Base-by-base conservation (phyloP, 2,888 invertebrate genomes). In the Coenonympha arcania region DNA sequence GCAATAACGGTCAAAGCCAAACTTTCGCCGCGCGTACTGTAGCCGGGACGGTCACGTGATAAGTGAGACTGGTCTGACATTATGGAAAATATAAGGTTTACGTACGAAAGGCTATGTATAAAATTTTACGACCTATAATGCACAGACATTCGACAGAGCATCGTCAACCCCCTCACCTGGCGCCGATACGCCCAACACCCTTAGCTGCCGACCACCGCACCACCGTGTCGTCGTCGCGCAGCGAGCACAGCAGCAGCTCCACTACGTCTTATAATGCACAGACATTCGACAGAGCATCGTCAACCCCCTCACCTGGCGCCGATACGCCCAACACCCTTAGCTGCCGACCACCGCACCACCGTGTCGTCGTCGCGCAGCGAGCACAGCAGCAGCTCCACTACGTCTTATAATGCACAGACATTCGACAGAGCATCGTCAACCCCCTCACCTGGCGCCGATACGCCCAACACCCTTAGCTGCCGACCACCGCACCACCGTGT, bases 391-490 rank as follows among this genome's bases (percentile, higher is more conserved):
- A 95, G 91, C 71, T 97, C 97, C 56, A 98, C 92, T 20, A 98
- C 92, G 64, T 96, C 95, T 78, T 98, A 97, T 9, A 97, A 78
- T 65, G 31, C 3, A 1, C n/a, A n/a, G n/a, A n/a, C n/a, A n/a
- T n/a, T n/a, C n/a, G n/a, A n/a, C n/a, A n/a, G n/a, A n/a, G n/a
- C n/a, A n/a, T n/a, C n/a, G n/a, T n/a, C n/a, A n/a, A n/a, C n/a
- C n/a, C n/a, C n/a, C n/a, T n/a, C n/a, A n/a, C 11, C 98, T 89
- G 42, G 94, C 93, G 1, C 97, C 95, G 39, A 98, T 92, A 51
- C 98, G 89, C 0, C 98, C 98, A 56, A 98, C 89, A 6, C 96
- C 97, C 80, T 99, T 99, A 0, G 98, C 98, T 4, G 96, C 95
- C 24, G 96, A 97, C 97, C 98, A 98, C 54, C 97, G 91, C 50